A percentile compares a stretch with the other conserved stretches of the same genome.
Conservation (phyloP, 2,888 invertebrate genomes). For the Tipula confusa region DNA sequence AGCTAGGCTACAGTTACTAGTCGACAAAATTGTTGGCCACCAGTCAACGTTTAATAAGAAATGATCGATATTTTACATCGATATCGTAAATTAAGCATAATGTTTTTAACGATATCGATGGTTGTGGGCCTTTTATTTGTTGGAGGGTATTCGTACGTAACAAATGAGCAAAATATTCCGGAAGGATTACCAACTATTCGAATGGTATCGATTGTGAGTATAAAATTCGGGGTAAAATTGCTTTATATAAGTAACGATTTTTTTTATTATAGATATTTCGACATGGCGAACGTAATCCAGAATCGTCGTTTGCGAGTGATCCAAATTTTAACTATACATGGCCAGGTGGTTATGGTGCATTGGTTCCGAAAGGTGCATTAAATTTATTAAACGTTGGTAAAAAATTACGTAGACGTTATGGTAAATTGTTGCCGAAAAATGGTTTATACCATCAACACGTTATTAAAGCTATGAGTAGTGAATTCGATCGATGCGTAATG, state of each 20-base stretch:
- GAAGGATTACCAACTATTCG: not conserved
- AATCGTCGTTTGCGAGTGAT: slow-evolving; percentile 71
- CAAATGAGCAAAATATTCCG: not conserved
- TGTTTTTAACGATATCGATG: not conserved
- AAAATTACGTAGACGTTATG: slow-evolving; percentile 66
- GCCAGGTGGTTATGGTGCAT: slow-evolving; percentile 76
- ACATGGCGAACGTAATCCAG: slow-evolving; percentile 57
- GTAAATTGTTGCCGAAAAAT: slow-evolving; percentile 59
- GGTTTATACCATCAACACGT: slow-evolving; percentile 57
- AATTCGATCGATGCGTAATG: slow-evolving; percentile 78
- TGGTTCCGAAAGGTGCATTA: slow-evolving; percentile 73
- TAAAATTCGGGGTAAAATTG: not conserved
- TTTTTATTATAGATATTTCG: slow-evolving; percentile 41
- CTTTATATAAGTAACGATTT: not conserved
- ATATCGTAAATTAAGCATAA: not conserved
- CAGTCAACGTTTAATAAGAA: not conserved
- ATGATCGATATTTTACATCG: not conserved
- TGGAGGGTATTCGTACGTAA: not conserved
- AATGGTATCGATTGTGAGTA: not conserved
- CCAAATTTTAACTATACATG: slow-evolving; percentile 70
- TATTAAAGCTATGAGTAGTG: slow-evolving; percentile 67
- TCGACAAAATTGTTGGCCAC: not conserved
- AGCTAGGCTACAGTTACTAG: not conserved
- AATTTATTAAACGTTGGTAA: slow-evolving; percentile 72
- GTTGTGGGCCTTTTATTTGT: not conserved